These are phyloP conservation scores for Thalassophryne amazonica DNA, from an alignment of 2,797 vertebrate genomes.

Conservation along the genomic window DNA sequence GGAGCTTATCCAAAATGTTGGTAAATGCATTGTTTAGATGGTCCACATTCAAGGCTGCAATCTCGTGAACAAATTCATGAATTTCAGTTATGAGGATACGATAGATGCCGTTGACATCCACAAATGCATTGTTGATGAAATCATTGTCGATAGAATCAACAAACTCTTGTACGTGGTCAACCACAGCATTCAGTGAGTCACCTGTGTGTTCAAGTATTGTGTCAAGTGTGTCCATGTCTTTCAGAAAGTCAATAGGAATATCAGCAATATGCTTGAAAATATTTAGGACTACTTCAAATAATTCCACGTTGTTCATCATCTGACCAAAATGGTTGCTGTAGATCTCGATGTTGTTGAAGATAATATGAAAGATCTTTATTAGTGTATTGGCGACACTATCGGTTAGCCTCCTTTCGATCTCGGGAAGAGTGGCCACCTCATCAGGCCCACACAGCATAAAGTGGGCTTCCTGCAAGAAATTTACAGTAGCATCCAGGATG, in stretches of 20 bases:
- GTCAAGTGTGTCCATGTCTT: conserved; percentile 74
- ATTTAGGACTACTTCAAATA: too few species aligned
- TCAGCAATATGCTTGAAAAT: conserved; percentile 50
- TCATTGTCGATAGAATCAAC: conserved; percentile 73
- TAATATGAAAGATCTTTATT: conserved; percentile 51
- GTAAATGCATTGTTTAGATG: too few species aligned
- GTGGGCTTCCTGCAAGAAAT: conserved; percentile 77
- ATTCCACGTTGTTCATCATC: too few species aligned
- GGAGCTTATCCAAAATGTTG: too few species aligned
- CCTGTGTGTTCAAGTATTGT: conserved; percentile 73
- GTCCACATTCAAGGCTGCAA: too few species aligned
- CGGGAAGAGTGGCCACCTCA: conserved; percentile 69
- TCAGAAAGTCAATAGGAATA: conserved; percentile 59
- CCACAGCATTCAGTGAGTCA: conserved; percentile 57
- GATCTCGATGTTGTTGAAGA: conserved; percentile 59
- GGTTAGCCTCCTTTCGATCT: conserved; percentile 67
- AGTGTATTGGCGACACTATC: conserved; percentile 42
- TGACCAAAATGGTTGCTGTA: too few species aligned
- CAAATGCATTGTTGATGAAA: too few species aligned
- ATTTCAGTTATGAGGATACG: too few species aligned
- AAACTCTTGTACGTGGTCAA: conserved; percentile 70
- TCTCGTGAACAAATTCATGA: too few species aligned
- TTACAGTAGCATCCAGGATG: conserved; percentile 72
- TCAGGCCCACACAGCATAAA: conserved; percentile 79
- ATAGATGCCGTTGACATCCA: too few species aligned